These are phyloP conservation scores for Cantharis rufa DNA, from an alignment of 2,888 invertebrate species.

Conservation along the genomic window DNA sequence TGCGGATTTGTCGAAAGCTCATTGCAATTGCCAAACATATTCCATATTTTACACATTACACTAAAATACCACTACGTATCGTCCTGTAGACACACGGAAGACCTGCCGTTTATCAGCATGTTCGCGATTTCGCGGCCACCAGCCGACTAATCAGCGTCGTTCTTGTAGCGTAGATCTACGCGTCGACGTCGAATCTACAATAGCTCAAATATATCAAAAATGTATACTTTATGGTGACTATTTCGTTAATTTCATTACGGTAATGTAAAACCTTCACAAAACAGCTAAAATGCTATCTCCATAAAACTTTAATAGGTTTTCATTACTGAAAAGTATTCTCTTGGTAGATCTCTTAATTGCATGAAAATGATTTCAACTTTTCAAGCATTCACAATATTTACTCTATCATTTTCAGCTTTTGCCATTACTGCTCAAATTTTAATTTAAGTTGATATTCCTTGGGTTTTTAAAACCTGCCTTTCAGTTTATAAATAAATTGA, in stretches of 20 bases:
- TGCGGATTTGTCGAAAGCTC: constrained; percentile 18
- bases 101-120: constrained; percentile 33
- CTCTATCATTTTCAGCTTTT: not conserved
- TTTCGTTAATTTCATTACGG: not conserved
- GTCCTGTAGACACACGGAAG: constrained; percentile 26
- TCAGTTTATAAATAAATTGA: not conserved
- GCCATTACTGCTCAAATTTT: not conserved
- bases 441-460: not conserved
- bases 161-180: constrained; percentile 15
- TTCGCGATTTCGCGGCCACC: constrained; percentile 36
- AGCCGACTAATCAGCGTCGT: constrained; percentile 35
- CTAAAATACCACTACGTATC: constrained; percentile 31
- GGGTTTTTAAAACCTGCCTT: not conserved
- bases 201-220: not conserved
- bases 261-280: not conserved
- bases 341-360: not conserved
- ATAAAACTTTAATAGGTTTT: not conserved
- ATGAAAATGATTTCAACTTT: not conserved
- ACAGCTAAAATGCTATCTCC: not conserved
- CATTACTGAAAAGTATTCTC: not conserved
- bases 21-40: constrained; percentile 25
- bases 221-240: not conserved
- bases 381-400: not conserved
- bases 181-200: constrained; percentile 20
- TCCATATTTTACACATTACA: constrained; percentile 26